Percentiles rank a stretch among this genome's conserved stretches.
Conservation (phyloP, 2,113 vertebrate genomes). For the Marcusenius ussheri region DNA sequence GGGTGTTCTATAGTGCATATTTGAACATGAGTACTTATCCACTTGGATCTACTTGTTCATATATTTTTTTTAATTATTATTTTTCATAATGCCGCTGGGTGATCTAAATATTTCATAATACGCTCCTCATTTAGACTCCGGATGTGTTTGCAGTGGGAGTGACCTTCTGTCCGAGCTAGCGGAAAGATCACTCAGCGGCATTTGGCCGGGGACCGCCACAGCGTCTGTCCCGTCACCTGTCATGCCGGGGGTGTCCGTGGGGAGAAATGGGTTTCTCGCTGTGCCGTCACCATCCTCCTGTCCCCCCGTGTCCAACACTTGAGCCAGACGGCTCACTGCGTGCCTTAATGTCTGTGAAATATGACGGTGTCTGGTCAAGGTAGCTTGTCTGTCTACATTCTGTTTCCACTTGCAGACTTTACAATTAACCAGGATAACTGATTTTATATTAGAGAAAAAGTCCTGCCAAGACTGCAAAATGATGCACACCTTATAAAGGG, state of each 20-base stretch:
- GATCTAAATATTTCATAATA: not conserved
- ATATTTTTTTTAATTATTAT: conserved; percentile 15
- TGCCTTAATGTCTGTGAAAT: not conserved
- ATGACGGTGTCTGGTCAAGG: not conserved
- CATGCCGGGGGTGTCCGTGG: not conserved
- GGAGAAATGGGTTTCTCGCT: not conserved
- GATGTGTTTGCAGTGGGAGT: not conserved
- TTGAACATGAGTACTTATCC: conserved; percentile 4
- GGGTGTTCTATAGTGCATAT: not conserved
- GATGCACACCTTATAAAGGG: not conserved
- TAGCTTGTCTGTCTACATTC: not conserved
- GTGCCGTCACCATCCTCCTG: not conserved
- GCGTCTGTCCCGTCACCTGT: conserved; percentile 23
- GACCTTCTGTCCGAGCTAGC: not conserved
- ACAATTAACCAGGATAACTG: not conserved
- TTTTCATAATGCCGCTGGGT: conserved; percentile 33
- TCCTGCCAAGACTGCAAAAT: not conserved
- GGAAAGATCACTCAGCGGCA: conserved; percentile 19
- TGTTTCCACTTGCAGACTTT: not conserved
- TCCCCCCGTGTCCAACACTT: not conserved
- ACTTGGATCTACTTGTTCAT: conserved; percentile 53
- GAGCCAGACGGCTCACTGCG: not conserved
- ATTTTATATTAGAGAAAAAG: not conserved
- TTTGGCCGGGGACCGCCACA: conserved; percentile 14
- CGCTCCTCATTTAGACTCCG: not conserved